phyloP scores from a whole-genome alignment of 2,113 vertebrate species.

The Urocynchramus pylzowi region DNA sequence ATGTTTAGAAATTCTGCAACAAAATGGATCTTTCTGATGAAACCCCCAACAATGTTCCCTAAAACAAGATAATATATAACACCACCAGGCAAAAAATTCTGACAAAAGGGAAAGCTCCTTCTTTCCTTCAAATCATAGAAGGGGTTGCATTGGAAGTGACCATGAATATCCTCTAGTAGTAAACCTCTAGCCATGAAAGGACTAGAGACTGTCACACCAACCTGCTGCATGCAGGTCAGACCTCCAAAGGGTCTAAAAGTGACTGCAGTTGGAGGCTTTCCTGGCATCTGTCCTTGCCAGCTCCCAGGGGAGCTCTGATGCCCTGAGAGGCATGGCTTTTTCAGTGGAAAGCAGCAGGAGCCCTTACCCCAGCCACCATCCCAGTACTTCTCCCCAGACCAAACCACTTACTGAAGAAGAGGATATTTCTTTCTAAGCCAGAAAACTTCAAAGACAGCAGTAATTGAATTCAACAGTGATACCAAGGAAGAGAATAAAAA shows the following conservation, averaged over 20 bases:
- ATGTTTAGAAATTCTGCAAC: background rate
- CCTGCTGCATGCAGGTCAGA: background rate
- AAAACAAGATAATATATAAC: background rate
- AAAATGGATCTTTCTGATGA: background rate
- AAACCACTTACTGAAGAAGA: background rate
- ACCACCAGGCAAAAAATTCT: background rate
- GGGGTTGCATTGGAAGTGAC: background rate
- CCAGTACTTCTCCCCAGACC: background rate
- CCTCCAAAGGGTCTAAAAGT: background rate
- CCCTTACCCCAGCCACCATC: background rate
- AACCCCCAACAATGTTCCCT: background rate
- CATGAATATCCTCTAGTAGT: background rate
- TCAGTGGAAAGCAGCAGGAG: background rate
- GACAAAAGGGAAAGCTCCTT: background rate
- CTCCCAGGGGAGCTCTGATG: background rate
- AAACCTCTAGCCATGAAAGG: fast-evolving
- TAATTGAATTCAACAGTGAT: background rate
- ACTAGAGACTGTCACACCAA: background rate
- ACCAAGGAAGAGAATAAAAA: background rate
- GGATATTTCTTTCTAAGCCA: background rate
- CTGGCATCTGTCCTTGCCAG: background rate
- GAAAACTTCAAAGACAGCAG: background rate
- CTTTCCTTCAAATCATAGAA: background rate
- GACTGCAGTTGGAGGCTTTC: background rate
- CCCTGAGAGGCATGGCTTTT: background rate